Base-by-base conservation (phyloP, 2,797 vertebrate species). In the Acrossocheilus fasciatus region DNA sequence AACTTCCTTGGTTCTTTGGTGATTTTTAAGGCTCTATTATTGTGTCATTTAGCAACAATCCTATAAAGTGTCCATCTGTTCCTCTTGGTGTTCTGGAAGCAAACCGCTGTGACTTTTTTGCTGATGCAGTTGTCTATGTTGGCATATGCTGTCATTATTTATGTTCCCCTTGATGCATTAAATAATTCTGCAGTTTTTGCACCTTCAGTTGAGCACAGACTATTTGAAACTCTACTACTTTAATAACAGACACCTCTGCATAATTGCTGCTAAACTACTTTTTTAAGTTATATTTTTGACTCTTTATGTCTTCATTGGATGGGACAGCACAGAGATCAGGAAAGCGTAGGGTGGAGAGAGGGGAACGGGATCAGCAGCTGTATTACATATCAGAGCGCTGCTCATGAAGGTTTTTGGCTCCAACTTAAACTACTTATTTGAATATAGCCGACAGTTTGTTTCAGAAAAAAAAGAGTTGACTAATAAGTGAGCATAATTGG, bases 151-250 rank as follows among this genome's bases (percentile, higher is more conserved):
- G 47, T 69, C 74, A 70, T 85, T 78, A 43, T 85, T 57, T 57
- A 85, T 57, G 74, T 39, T 52, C 6, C 79, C 74, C 75, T 78
- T 45, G 83, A 69, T n/a, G 2, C 64, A 77, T 43, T 78, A 34
- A 84, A 76, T 85, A 78, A 85, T 84, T 76, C 30, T 74, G 72
- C 72, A 82, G 68, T 43, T 72, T 30, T 10, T 73, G 81, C 36
- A 64, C 45, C 59, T 68, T 77, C 41, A 62, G 12, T 47, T 83
- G 45, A 45, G 26, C 41, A 34, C 39, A 62, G 64, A 43, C 2
- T 30, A 66, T 12, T 30, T 84, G 3, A 66, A 84, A 52, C 20
- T 14, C 43, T 36, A 11, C 26, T 36, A 39, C 45, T 75, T 52
- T 50, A 9, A 74, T 23, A 72, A 41, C 23, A 23, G 10, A 47